These are phyloP conservation scores for Drosophila kanapiae DNA, from an alignment of 1,140 invertebrate species.

Conservation along the genomic window DNA sequence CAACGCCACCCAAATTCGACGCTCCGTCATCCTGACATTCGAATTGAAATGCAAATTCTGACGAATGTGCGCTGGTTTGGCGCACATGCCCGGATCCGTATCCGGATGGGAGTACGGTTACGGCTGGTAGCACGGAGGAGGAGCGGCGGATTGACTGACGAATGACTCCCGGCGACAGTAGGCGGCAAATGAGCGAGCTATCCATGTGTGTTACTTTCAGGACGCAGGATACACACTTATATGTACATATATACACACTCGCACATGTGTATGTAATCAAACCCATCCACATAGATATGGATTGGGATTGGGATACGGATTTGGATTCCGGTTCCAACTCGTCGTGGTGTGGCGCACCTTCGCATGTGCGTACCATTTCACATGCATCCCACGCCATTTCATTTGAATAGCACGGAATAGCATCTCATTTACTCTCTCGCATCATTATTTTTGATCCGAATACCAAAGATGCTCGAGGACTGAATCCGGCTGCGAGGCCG, in stretches of 20 bases:
- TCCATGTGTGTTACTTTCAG: conserved; percentile 64
- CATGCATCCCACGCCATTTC: conserved; percentile 37
- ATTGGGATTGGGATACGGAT: conserved; percentile 19
- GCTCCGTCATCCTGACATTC: conserved; percentile 80
- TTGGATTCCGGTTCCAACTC: neutral
- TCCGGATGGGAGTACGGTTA: conserved; percentile 23
- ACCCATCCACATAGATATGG: conserved; percentile 37
- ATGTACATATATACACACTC: conserved; percentile 43
- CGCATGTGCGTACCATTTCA: conserved; percentile 45
- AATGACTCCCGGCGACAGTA: conserved; percentile 59
- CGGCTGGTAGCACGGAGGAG: conserved; percentile 13
- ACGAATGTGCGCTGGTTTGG: conserved; percentile 75
- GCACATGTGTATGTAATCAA: conserved; percentile 46
- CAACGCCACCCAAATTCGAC: conserved; percentile 71
- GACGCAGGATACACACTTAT: conserved; percentile 34
- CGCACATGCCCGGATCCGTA: conserved; percentile 39
- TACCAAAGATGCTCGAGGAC: conserved; percentile 27
- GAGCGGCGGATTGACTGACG: conserved; percentile 53
- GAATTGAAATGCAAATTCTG: conserved; percentile 84
- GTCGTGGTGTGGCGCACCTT: conserved; percentile 10
- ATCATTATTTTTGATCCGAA: conserved; percentile 64
- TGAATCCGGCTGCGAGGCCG: conserved; percentile 20
- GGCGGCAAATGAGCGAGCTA: conserved; percentile 73
- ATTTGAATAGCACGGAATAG: conserved; percentile 60
- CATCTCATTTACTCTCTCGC: conserved; percentile 66